Evolutionary conservation across 2,888 invertebrate species (phyloP), one percentile per base, ranked within the genome.

Genomic region (Hydraecia micacea): DNA sequence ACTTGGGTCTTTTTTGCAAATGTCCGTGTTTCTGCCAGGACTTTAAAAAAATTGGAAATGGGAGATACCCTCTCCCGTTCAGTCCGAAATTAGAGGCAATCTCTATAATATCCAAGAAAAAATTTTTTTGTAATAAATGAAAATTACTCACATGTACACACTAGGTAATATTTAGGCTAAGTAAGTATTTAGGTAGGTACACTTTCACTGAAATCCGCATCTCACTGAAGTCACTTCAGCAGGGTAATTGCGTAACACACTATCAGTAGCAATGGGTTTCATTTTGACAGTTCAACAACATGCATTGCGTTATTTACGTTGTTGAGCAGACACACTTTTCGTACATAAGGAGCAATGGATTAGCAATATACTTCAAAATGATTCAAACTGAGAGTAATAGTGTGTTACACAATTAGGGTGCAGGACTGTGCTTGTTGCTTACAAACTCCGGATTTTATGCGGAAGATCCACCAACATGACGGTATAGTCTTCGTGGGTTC

Each of bases 371-470:
- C n/a, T n/a, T n/a, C n/a, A n/a, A n/a, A n/a, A n/a, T n/a, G n/a
- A n/a, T n/a, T n/a, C n/a, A n/a, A n/a, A n/a, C n/a, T n/a, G n/a
- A n/a, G n/a, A n/a, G n/a, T n/a, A n/a, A n/a, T n/a, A n/a, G n/a
- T n/a, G n/a, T n/a, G n/a, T n/a, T n/a, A n/a, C n/a, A n/a, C n/a
- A n/a, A n/a, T n/a, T n/a, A n/a, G n/a, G n/a, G n/a, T n/a, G n/a
- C n/a, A 60, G 28, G 13, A 79, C 73, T 79, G 79, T 5, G 49
- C 15, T 1, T 13, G 25, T 32, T 18, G 25, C 49, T 42, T 7
- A 49, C 52, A 18, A 66, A 25, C 60, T n/a, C 1, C 18, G 58
- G n/a, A 15, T 18, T 73, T 18, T 79, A 73, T n/a, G 80, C 80
- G 58, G 80, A 58, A 66, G 71, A 55, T 11, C 21, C 2, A 25